These are phyloP conservation scores for Caracal caracal DNA, from an alignment of 2,113 vertebrate genomes.

Conservation along the genomic window DNA sequence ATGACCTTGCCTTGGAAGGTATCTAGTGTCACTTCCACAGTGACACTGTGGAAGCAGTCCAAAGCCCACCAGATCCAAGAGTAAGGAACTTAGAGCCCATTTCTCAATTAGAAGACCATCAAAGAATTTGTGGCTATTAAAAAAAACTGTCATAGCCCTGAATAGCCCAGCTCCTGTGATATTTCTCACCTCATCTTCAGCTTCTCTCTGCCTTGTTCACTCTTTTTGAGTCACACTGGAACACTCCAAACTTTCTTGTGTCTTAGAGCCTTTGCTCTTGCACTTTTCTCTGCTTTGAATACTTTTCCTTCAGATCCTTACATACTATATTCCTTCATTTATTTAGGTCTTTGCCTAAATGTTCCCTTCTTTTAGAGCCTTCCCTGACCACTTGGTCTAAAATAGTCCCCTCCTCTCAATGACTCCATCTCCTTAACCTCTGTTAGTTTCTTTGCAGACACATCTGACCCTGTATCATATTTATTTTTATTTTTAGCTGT, in stretches of 20 bases:
- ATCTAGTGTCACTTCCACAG: neutral
- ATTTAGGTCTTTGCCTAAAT: neutral
- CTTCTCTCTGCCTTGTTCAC: neutral
- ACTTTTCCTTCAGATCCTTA: neutral
- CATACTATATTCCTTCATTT: neutral
- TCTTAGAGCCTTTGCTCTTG: neutral
- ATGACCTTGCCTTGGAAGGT: neutral
- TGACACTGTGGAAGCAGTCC: neutral
- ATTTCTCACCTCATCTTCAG: neutral
- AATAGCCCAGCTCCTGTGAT: neutral
- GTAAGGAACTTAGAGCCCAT: neutral
- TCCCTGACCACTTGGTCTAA: neutral
- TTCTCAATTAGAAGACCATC: neutral
- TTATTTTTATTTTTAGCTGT: slow-evolving; percentile 15
- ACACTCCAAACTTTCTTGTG: neutral
- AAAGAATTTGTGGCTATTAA: neutral
- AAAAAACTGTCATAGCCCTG: neutral
- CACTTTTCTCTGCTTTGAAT: neutral
- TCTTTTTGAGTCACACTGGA: neutral
- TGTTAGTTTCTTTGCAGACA: slow-evolving; percentile 26
- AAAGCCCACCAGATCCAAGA: neutral
- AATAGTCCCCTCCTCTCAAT: neutral
- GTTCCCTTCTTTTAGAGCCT: neutral
- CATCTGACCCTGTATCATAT: neutral
- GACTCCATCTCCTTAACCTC: neutral